Conservation (phyloP, 2,113 vertebrate genomes). For the Brachirus orientalis region DNA sequence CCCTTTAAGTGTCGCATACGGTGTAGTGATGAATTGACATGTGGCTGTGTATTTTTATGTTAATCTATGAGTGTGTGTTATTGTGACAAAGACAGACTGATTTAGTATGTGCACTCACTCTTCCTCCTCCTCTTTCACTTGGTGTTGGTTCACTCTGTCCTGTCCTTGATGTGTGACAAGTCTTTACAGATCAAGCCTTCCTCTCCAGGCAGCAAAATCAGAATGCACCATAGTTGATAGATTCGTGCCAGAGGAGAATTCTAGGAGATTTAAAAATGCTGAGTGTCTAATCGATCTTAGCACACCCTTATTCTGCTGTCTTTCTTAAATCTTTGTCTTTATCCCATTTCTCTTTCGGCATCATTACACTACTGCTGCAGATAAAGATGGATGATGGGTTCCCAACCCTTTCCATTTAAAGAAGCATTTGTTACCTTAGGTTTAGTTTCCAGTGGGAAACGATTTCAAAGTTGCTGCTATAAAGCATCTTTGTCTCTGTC, state of each 20-base stretch:
- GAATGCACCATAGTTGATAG: conserved; percentile 68
- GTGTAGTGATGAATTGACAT: conserved; percentile 42
- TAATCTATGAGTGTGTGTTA: background rate
- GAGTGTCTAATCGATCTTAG: conserved; percentile 74
- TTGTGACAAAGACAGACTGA: conserved; percentile 21
- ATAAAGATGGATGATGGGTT: conserved; percentile 70
- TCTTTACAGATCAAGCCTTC: conserved; percentile 63
- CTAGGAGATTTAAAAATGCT: conserved; percentile 74
- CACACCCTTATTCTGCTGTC: conserved; percentile 67
- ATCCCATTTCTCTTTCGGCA: conserved; percentile 70
- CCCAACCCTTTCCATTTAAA: conserved; percentile 65
- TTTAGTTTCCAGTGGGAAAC: conserved; percentile 56
- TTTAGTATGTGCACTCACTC: conserved; percentile 32
- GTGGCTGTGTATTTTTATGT: conserved; percentile 31
- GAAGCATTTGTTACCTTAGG: conserved; percentile 61
- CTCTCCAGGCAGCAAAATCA: conserved; percentile 55
- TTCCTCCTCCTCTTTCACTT: conserved; percentile 8
- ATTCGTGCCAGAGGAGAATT: conserved; percentile 65
- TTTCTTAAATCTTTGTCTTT: conserved; percentile 73
- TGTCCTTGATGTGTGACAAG: conserved; percentile 71
- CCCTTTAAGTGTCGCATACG: conserved; percentile 44
- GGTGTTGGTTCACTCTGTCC: conserved; percentile 50
- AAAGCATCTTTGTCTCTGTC: conserved; percentile 37
- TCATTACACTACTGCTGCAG: conserved; percentile 56
- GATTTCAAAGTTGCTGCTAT: conserved; percentile 36